Percentiles rank a stretch among this genome's conserved stretches.
phyloP scores from a whole-genome alignment of 2,797 vertebrate genomes.

The Falco novaeseelandiae region DNA sequence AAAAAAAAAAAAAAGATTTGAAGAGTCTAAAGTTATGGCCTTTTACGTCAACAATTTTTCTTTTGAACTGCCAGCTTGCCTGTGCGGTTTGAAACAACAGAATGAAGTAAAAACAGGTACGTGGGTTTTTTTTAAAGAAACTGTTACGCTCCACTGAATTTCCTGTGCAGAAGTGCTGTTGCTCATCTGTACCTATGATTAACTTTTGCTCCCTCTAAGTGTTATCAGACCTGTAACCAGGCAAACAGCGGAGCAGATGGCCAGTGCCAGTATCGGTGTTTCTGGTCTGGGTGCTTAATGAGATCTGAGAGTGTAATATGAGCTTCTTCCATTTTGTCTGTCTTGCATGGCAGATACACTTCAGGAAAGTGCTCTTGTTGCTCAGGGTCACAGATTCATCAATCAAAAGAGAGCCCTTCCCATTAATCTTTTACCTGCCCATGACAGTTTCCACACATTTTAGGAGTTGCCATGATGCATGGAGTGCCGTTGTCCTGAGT shows the following conservation, averaged over 20 bases:
- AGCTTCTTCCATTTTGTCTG: conserved; percentile 53
- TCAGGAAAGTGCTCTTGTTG: conserved; percentile 30
- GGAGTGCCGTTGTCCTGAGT: not conserved
- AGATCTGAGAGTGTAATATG: conserved; percentile 63
- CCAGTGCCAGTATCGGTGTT: conserved; percentile 44
- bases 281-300: conserved; percentile 51
- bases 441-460: not conserved
- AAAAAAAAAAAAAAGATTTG: not conserved
- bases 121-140: conserved; percentile 16
- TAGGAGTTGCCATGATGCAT: not conserved
- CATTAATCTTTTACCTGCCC: conserved; percentile 54
- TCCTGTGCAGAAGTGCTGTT: conserved; percentile 55
- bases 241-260: conserved; percentile 62
- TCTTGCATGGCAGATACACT: conserved; percentile 42
- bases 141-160: conserved; percentile 33
- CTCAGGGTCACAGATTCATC: conserved; percentile 65
- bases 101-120: conserved; percentile 24
- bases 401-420: conserved; percentile 27
- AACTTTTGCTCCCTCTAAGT: conserved; percentile 47
- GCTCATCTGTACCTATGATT: conserved; percentile 33
- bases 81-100: conserved; percentile 20
- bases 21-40: not conserved
- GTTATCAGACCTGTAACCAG: conserved; percentile 57
- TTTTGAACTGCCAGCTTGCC: not conserved
- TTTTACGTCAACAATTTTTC: not conserved